A percentile compares a stretch with the other conserved stretches of the same genome.
Evolutionary conservation across 2,888 invertebrate genomes (phyloP).

Genomic region (Coleophora deauratella): DNA sequence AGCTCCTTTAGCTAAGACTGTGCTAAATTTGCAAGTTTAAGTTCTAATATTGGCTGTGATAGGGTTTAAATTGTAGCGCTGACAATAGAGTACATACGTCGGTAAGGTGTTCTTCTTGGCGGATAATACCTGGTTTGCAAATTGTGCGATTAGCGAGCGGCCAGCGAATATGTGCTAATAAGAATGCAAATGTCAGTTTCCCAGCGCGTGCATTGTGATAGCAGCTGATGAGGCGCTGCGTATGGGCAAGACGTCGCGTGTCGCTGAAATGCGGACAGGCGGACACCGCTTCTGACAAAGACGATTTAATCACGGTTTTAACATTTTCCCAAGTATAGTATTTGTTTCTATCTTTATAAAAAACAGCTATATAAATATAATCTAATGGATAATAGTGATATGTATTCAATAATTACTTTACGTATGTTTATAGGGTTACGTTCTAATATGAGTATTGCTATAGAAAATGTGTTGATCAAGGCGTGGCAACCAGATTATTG

Average conservation of each 20-base stretch:
- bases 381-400: too few relatives aligned
- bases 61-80: not conserved
- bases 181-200: constrained; percentile 31
- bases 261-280: constrained; percentile 7
- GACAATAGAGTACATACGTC: not conserved
- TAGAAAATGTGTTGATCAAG: too few relatives aligned
- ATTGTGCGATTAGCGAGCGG: constrained; percentile 62
- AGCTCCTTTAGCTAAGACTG: constrained; percentile 32
- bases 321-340: not conserved
- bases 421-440: too few relatives aligned
- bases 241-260: constrained; percentile 26
- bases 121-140: constrained; percentile 43
- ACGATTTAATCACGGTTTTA: not conserved
- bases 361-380: too few relatives aligned
- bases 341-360: constrained; percentile 1
- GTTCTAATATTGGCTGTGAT: constrained; percentile 13
- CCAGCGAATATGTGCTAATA: constrained; percentile 37
- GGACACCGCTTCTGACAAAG: too few relatives aligned
- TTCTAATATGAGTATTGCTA: too few relatives aligned
- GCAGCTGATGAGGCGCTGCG: constrained; percentile 25
- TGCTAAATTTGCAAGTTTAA: constrained; percentile 17
- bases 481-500: too few relatives aligned
- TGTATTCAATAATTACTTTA: too few relatives aligned
- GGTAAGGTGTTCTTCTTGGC: not conserved
- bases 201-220: constrained; percentile 9